Conservation (phyloP, 2,113 vertebrate species). For the Heterocephalus glaber region DNA sequence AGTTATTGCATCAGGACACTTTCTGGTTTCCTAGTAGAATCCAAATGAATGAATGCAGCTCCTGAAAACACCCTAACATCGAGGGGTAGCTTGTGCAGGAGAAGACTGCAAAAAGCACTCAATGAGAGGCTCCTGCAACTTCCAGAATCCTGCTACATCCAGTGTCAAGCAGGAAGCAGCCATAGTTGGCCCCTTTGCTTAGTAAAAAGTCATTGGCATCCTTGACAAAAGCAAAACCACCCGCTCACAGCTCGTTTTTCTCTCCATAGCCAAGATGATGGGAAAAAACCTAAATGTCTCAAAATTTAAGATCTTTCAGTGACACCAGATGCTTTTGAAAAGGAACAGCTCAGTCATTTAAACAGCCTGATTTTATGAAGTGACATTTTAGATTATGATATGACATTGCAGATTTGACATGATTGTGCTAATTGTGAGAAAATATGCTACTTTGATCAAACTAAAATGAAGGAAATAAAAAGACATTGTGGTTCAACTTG, state of each 20-base stretch:
- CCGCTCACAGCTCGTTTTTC: neutral
- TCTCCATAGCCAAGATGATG: neutral
- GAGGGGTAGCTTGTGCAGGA: neutral
- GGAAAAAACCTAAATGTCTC: neutral
- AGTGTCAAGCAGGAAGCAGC: neutral
- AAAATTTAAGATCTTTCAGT: conserved; percentile 62
- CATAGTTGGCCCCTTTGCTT: neutral
- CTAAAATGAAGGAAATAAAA: conserved; percentile 66
- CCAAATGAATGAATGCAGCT: conserved; percentile 5
- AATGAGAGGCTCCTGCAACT: neutral
- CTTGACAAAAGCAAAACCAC: neutral
- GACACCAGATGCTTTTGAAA: conserved; percentile 69
- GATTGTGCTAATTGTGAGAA: conserved; percentile 78
- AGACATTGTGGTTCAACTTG: conserved; percentile 67
- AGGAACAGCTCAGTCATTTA: conserved; percentile 76
- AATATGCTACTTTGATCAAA: conserved; percentile 78
- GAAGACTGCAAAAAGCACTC: neutral
- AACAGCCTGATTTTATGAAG: conserved; percentile 77
- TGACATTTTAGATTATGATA: conserved; percentile 77
- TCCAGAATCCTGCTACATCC: neutral
- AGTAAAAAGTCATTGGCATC: neutral
- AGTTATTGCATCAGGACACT: conserved; percentile 56
- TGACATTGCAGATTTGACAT: conserved; percentile 76
- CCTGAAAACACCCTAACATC: neutral
- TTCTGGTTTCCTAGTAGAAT: neutral